Evolutionary conservation across 2,797 vertebrate species (phyloP).

Genomic region (Muraenolepis orangiensis): DNA sequence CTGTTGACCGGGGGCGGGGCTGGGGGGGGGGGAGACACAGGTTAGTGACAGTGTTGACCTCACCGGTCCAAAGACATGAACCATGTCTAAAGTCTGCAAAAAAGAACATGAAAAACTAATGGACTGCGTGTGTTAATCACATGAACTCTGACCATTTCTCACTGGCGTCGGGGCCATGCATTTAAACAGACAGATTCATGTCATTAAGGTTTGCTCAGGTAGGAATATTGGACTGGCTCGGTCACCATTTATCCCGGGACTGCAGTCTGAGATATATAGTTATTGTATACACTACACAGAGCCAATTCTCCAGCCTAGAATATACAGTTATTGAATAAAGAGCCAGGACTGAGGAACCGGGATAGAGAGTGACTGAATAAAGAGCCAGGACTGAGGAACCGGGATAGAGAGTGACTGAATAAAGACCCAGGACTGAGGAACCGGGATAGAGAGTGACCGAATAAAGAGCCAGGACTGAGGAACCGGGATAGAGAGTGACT

Average conservation of each 20-base stretch:
- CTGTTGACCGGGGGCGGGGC: conserved; percentile 85
- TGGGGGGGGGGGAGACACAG: conserved; percentile 52
- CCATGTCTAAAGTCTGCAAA: neutral
- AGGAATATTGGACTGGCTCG: neutral
- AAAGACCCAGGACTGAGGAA: too few relatives aligned
- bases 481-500: neutral
- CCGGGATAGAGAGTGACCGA: neutral
- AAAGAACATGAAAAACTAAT: neutral
- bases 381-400: too few relatives aligned
- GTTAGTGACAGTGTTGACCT: too few relatives aligned
- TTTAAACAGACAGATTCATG: neutral
- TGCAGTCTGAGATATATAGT: neutral
- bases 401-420: neutral
- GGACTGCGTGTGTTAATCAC: neutral
- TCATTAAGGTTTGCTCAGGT: too few relatives aligned
- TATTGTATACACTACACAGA: neutral
- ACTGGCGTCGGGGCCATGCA: neutral
- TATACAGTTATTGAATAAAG: neutral
- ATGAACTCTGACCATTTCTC: neutral
- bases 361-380: neutral
- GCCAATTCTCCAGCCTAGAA: neutral
- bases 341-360: neutral
- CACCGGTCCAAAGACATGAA: neutral
- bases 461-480: too few relatives aligned
- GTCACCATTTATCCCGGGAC: neutral